Evolutionary conservation across 2,113 vertebrate genomes (phyloP).

Genomic region (Cynoglossus semilaevis): DNA sequence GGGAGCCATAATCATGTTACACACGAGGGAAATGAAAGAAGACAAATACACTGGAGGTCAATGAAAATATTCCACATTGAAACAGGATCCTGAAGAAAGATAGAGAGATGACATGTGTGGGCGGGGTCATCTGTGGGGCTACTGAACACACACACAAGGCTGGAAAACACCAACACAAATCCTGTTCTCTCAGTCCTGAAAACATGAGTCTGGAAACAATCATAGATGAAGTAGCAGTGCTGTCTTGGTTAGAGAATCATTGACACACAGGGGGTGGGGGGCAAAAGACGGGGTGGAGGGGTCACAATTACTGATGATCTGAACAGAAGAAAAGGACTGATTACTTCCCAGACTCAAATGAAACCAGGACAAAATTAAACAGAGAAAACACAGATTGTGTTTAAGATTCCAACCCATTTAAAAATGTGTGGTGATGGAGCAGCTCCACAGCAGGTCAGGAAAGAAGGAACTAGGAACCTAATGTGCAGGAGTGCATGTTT

Average conservation of each 20-base stretch:
- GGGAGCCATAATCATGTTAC: conserved; percentile 59
- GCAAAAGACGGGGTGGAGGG: too few relatives aligned
- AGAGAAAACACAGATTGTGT: conserved; percentile 50
- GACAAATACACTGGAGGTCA: conserved; percentile 15
- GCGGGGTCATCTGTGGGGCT: conserved; percentile 50
- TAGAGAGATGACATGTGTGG: not conserved
- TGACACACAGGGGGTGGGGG: conserved; percentile 8
- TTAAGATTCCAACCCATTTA: conserved; percentile 42
- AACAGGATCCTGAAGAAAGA: not conserved
- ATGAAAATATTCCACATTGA: conserved; percentile 13
- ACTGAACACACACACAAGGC: conserved; percentile 52
- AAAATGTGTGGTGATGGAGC: conserved; percentile 40
- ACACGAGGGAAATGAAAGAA: conserved; percentile 40
- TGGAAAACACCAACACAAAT: conserved; percentile 57
- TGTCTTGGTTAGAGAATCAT: conserved; percentile 50
- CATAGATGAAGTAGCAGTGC: not conserved
- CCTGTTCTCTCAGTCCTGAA: conserved; percentile 30
- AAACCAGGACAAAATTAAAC: not conserved
- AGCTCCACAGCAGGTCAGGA: conserved; percentile 56
- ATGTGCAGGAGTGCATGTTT: conserved; percentile 76
- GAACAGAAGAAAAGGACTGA: conserved; percentile 7
- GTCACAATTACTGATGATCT: not conserved
- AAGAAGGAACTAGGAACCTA: conserved; percentile 53
- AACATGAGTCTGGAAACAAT: conserved; percentile 48
- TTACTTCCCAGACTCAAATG: conserved; percentile 40